Conservation (phyloP, 2,888 invertebrate species). For the Pseudococcus viburni region DNA sequence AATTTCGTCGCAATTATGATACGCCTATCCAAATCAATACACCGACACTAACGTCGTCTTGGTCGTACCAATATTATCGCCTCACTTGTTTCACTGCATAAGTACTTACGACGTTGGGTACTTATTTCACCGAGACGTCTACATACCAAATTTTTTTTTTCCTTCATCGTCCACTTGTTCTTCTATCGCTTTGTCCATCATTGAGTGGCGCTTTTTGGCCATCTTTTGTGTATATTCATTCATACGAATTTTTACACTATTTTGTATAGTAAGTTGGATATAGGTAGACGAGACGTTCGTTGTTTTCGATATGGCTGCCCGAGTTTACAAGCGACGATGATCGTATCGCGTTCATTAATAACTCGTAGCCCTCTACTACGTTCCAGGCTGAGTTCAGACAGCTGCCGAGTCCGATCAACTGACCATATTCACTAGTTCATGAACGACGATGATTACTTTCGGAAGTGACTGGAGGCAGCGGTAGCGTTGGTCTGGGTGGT, state of each 20-base stretch:
- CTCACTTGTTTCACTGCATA: not conserved
- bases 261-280: not conserved
- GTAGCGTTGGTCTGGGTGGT: not conserved
- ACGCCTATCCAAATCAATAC: constrained; percentile 40
- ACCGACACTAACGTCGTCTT: not conserved
- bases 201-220: not conserved
- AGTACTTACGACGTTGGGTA: not conserved
- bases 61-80: not conserved
- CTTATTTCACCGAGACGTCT: not conserved
- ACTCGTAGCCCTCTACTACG: not conserved
- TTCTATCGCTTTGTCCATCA: not conserved
- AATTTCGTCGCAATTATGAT: constrained; percentile 35
- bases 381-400: not conserved
- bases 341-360: constrained; percentile 22
- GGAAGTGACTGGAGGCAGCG: not conserved
- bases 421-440: constrained; percentile 23
- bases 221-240: constrained; percentile 32
- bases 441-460: constrained; percentile 38
- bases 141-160: not conserved
- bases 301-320: constrained; percentile 33
- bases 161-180: not conserved
- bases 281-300: not conserved
- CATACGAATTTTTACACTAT: constrained; percentile 23
- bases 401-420: not conserved
- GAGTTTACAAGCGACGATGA: not conserved